phyloP scores from a whole-genome alignment of 2,113 vertebrate species.

The Clarias gariepinus region DNA sequence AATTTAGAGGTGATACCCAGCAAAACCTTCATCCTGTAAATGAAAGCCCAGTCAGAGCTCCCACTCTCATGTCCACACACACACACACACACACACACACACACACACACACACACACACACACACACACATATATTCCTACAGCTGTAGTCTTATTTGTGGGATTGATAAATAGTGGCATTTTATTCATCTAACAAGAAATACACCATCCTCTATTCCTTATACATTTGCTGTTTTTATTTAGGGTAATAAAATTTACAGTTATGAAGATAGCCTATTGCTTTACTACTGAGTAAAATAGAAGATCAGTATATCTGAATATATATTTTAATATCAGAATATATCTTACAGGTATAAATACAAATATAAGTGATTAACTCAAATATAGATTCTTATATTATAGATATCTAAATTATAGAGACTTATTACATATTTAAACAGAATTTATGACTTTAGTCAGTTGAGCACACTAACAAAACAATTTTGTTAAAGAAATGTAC shows the following conservation, averaged over 20 bases:
- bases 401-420: too few relatives aligned
- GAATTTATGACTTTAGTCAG: background rate
- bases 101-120: too few relatives aligned
- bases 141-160: constrained; percentile 24
- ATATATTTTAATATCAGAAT: too few relatives aligned
- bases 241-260: background rate
- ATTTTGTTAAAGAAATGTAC: background rate
- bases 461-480: background rate
- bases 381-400: too few relatives aligned
- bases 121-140: constrained; percentile 25
- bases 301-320: background rate
- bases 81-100: too few relatives aligned
- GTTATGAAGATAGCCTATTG: background rate
- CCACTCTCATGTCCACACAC: background rate
- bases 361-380: background rate
- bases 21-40: constrained; percentile 51
- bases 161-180: constrained; percentile 16
- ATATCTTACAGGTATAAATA: background rate
- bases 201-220: background rate
- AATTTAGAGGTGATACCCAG: constrained; percentile 41
- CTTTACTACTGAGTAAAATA: background rate
- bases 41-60: constrained; percentile 38
- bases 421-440: background rate
- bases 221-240: background rate
- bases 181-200: background rate